Evolutionary conservation across 1,140 invertebrate genomes (phyloP).

Genomic region (Holotrichia oblita): DNA sequence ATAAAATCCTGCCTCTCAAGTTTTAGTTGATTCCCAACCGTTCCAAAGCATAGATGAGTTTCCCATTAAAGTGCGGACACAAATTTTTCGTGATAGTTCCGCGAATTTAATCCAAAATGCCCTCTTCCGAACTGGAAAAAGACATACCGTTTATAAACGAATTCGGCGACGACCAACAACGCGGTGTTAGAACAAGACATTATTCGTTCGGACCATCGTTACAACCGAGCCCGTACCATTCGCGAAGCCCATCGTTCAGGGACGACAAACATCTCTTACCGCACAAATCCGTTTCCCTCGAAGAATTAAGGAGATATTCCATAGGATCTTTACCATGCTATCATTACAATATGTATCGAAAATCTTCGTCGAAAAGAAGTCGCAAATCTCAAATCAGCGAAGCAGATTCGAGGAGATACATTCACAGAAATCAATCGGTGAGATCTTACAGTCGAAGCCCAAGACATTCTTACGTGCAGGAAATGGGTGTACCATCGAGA

Average conservation of each 20-base stretch:
- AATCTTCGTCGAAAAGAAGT: not conserved
- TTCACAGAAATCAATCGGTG: not conserved
- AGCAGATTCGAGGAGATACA: not conserved
- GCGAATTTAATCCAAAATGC: not conserved
- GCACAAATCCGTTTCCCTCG: not conserved
- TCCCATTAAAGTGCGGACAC: not conserved
- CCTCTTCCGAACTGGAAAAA: not conserved
- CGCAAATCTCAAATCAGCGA: not conserved
- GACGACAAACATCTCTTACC: conserved; percentile 1
- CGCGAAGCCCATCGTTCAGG: conserved; percentile 36
- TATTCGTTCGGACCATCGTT: not conserved
- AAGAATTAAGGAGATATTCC: conserved; percentile 6
- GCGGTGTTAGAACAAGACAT: not conserved
- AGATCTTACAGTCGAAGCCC: conserved; percentile 22
- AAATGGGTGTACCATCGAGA: not conserved
- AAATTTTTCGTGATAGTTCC: too few species aligned
- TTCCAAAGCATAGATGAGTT: not conserved
- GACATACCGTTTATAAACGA: conserved; percentile 22
- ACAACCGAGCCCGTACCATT: conserved; percentile 31
- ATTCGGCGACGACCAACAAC: not conserved
- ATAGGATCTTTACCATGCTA: not conserved
- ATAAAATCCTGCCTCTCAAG: not conserved
- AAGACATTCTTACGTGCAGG: not conserved
- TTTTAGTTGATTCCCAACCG: not conserved
- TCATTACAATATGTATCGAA: not conserved